phyloP scores from a whole-genome alignment of 2,888 invertebrate species.

The Colostygia pectinataria region DNA sequence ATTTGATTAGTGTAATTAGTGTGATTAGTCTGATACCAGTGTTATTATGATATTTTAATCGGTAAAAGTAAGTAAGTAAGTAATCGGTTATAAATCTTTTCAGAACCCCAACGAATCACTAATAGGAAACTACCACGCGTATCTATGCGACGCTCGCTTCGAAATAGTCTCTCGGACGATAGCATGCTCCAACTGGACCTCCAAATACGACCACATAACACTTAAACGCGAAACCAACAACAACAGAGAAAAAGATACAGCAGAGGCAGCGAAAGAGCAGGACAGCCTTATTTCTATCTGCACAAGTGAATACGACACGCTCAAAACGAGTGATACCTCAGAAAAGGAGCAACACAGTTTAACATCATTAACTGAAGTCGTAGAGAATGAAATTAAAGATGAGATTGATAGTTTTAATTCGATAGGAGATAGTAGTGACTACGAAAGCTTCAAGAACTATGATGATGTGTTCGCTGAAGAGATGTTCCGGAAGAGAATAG shows the following conservation, averaged over 20 bases:
- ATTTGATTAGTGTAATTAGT: too few species aligned
- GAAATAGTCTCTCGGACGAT: constrained; percentile 88
- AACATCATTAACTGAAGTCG: constrained; percentile 60
- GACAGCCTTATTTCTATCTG: constrained; percentile 72
- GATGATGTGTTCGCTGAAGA: constrained; percentile 75
- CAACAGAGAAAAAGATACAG: constrained; percentile 66
- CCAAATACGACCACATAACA: constrained; percentile 88
- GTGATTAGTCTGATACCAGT: too few species aligned
- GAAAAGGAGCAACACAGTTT: constrained; percentile 66
- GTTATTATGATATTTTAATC: too few species aligned
- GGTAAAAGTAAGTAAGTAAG: too few species aligned
- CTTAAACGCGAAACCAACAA: constrained; percentile 67
- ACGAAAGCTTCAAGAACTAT: constrained; percentile 84
- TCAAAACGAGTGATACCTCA: constrained; percentile 44
- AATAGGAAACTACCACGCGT: constrained; percentile 92
- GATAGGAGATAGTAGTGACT: constrained; percentile 88
- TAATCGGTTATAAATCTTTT: constrained; percentile 27
- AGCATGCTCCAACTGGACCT: constrained; percentile 91
- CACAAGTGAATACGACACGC: constrained; percentile 73
- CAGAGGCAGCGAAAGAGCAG: constrained; percentile 57
- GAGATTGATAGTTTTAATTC: constrained; percentile 74
- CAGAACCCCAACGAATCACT: constrained; percentile 85
- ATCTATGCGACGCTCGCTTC: constrained; percentile 92
- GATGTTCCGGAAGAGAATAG: constrained; percentile 69
- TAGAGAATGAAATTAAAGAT: constrained; percentile 41